phyloP scores from a whole-genome alignment of 2,888 invertebrate genomes.

The Notodonta ziczac region DNA sequence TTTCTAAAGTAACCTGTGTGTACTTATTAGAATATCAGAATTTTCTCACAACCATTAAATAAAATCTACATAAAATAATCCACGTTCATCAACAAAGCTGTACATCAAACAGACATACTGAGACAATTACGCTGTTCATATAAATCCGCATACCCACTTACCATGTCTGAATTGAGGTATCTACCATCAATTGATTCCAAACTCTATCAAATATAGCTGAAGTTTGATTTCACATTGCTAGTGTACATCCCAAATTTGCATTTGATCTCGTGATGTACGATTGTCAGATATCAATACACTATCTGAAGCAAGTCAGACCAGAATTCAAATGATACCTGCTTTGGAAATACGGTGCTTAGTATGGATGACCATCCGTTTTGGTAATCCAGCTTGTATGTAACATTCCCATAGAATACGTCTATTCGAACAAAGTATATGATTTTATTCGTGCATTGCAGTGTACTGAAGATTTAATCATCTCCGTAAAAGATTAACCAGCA shows the following conservation, averaged over 20 bases:
- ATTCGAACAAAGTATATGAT: background rate
- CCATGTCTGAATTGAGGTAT: slow-evolving; percentile 13
- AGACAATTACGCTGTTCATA: slow-evolving; percentile 58
- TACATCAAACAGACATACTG: slow-evolving; percentile 38
- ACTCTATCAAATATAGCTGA: background rate
- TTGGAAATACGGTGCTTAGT: background rate
- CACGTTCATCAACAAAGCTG: slow-evolving; percentile 12
- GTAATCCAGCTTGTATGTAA: background rate
- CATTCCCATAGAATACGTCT: background rate
- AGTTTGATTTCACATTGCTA: background rate
- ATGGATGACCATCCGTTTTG: background rate
- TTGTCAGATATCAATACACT: slow-evolving; percentile 61
- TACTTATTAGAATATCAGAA: background rate
- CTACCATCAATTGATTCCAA: slow-evolving; percentile 5
- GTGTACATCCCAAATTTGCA: slow-evolving; percentile 16
- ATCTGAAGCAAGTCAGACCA: slow-evolving; percentile 35
- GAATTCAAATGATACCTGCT: slow-evolving; percentile 29
- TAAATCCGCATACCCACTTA: slow-evolving; percentile 45
- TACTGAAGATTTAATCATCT: background rate
- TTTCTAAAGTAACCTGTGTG: too few relatives aligned
- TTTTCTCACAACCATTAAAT: slow-evolving; percentile 2
- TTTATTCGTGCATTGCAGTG: background rate
- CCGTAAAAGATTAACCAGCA: too few relatives aligned
- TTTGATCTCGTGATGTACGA: slow-evolving; percentile 31
- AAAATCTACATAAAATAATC: slow-evolving; percentile 12